Conservation (phyloP, 2,888 invertebrate species). For the Ashinkailepas kermadecensis region DNA sequence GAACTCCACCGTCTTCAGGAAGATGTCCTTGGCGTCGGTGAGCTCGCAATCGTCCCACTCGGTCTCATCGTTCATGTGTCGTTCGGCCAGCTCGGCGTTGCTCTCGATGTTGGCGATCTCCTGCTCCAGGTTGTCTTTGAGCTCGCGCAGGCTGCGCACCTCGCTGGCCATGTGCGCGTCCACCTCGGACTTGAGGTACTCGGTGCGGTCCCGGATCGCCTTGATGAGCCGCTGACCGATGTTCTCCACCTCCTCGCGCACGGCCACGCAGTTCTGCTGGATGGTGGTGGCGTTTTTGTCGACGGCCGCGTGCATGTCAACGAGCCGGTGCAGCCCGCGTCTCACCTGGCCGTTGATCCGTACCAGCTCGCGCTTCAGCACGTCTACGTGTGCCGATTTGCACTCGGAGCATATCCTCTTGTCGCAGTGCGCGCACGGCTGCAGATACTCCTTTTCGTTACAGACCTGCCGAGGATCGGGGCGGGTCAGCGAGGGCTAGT, state of each 20-base stretch:
- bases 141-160: slow-evolving; percentile 69
- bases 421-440: slow-evolving; percentile 89
- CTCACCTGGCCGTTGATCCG: slow-evolving; percentile 71
- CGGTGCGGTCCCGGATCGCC: slow-evolving; percentile 81
- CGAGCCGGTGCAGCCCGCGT: slow-evolving; percentile 77
- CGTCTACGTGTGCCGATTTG: slow-evolving; percentile 88
- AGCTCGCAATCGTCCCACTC: slow-evolving; percentile 89
- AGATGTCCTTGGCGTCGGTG: slow-evolving; percentile 92
- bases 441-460: slow-evolving; percentile 83
- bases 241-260: slow-evolving; percentile 90
- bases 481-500: no score
- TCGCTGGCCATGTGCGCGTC: slow-evolving; percentile 87
- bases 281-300: slow-evolving; percentile 83
- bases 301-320: slow-evolving; percentile 72
- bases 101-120: slow-evolving; percentile 92
- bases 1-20: slow-evolving; percentile 90
- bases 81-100: slow-evolving; percentile 93
- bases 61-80: slow-evolving; percentile 50
- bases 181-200: slow-evolving; percentile 59
- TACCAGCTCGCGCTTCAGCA: slow-evolving; percentile 79
- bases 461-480: slow-evolving; percentile 45
- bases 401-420: slow-evolving; percentile 95
- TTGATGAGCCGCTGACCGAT: slow-evolving; percentile 66
- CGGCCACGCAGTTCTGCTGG: slow-evolving; percentile 80
- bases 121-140: slow-evolving; percentile 87